Conservation (phyloP, 2,888 invertebrate genomes). For the Piscicola geometra region DNA sequence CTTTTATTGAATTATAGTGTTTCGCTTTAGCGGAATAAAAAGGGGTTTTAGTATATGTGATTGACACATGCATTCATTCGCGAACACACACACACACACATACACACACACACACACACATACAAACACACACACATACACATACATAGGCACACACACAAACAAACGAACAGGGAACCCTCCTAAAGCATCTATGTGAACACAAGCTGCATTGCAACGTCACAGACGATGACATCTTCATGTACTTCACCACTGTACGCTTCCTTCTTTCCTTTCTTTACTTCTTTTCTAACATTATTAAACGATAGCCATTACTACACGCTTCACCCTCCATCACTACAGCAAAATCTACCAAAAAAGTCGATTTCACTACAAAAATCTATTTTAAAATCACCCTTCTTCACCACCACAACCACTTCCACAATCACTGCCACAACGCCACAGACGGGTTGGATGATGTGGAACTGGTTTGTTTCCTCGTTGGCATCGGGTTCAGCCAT, state of each 20-base stretch:
- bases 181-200: slow-evolving; percentile 61
- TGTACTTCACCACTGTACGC: slow-evolving; percentile 61
- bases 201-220: slow-evolving; percentile 60
- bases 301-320: not conserved
- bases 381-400: too few relatives aligned
- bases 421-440: not conserved
- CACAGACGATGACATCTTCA: slow-evolving; percentile 57
- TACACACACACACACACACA: slow-evolving; percentile 18
- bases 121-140: slow-evolving; percentile 12
- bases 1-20: too few relatives aligned
- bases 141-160: slow-evolving; percentile 16
- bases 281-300: not conserved
- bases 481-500: slow-evolving; percentile 58
- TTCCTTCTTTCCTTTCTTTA: not conserved
- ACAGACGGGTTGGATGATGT: slow-evolving; percentile 64
- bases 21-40: not conserved
- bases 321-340: too few relatives aligned
- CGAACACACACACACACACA: slow-evolving; percentile 4
- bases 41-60: not conserved
- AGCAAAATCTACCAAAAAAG: too few relatives aligned
- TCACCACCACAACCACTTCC: too few relatives aligned
- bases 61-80: not conserved
- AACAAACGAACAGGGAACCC: slow-evolving; percentile 57
- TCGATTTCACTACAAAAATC: too few relatives aligned
- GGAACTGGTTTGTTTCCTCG: slow-evolving; percentile 61